Base-by-base conservation (phyloP, 2,113 vertebrate species). In the Melospiza melodia region DNA sequence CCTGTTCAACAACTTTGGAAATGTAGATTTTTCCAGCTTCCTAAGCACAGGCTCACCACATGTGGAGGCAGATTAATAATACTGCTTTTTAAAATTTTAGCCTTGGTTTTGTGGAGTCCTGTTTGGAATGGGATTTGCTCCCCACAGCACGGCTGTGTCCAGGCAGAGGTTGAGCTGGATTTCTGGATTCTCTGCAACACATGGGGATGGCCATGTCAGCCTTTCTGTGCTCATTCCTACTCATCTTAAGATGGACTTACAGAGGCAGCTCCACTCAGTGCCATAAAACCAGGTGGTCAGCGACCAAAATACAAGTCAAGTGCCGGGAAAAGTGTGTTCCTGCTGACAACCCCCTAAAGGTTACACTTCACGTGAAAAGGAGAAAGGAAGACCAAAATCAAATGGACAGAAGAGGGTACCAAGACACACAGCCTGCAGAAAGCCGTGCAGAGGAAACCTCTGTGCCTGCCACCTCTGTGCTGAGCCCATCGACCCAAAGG, bases 141-240 rank as follows among this genome's bases (percentile, higher is more conserved):
- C 63, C 84, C 3, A 1, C 1, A 11, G 52, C 31, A 62, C 0
- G 7, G 39, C 27, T n/a, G 39, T 35, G 30, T 35, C 0, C 2
- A 89, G 68, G 83, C 12, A n/a, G 54, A 72, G 59, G 15, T 17
- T 82, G 62, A 15, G 37, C 4, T 15, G 33, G 12, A 14, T 37
- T 90, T 72, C 49, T 84, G 74, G 52, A 52, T 59, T 52, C 41
- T 72, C 31, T 46, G 41, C 15, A 89, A n/a, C 22, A 35, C 22
- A 27, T 3, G 12, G 31, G 15, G 25, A 67, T n/a, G 35, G 44
- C 44, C 61, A 18, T 1, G 2, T 46, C 33, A 63, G 30, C 30
- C 30, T 48, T 75, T 24, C 48, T 22, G 27, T 55, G 48, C 33
- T 67, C 19, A 15, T 23, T 71, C 13, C 39, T 68, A 22, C 20